These are phyloP conservation scores for Cavia aperea DNA, from an alignment of 2,113 vertebrate species.

Conservation along the genomic window DNA sequence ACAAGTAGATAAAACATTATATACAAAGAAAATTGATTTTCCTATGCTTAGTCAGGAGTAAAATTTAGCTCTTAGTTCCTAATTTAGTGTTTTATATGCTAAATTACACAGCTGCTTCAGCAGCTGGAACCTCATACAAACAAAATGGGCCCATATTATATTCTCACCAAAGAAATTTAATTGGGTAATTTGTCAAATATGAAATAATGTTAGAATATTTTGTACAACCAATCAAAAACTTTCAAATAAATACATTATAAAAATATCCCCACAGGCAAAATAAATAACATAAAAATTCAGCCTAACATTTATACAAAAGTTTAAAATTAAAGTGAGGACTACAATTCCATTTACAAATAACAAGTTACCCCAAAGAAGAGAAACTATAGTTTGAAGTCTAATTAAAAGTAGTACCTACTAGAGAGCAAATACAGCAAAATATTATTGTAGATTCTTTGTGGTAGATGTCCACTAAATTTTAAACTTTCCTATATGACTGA, in stretches of 20 bases:
- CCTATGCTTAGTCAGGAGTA: neutral
- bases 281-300: slow-evolving; percentile 44
- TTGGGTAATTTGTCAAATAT: slow-evolving; percentile 44
- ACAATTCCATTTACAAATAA: neutral
- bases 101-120: neutral
- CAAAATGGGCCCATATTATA: slow-evolving; percentile 37
- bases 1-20: neutral
- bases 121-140: neutral
- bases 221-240: slow-evolving; percentile 30
- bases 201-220: slow-evolving; percentile 41
- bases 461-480: neutral
- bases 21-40: neutral
- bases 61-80: neutral
- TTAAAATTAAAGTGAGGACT: slow-evolving; percentile 4
- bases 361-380: neutral
- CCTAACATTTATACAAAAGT: neutral
- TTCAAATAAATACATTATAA: slow-evolving; percentile 41
- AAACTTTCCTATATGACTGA: neutral
- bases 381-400: neutral
- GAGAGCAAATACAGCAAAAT: neutral
- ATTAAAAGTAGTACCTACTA: neutral
- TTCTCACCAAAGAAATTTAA: slow-evolving; percentile 45
- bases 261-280: slow-evolving; percentile 41
- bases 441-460: neutral
- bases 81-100: neutral